Evolutionary conservation across 2,888 invertebrate genomes (phyloP).

Genomic region (Mermis nigrescens): DNA sequence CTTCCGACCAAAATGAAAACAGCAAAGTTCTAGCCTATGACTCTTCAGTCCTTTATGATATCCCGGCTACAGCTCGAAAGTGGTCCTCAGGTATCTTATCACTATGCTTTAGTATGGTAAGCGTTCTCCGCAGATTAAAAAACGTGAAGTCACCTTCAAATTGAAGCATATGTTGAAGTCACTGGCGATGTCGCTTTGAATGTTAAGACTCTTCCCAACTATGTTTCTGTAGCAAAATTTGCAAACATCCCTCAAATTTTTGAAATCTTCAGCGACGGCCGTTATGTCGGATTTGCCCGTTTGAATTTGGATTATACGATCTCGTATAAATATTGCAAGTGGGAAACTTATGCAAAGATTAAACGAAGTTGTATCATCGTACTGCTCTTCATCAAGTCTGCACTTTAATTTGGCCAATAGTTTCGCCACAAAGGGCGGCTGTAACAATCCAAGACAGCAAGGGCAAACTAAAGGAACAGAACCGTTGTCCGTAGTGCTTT

Average conservation of each 20-base stretch:
- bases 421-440: not conserved
- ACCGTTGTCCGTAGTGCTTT: too few relatives aligned
- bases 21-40: too few relatives aligned
- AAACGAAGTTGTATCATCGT: not conserved
- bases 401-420: not conserved
- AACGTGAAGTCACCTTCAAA: not conserved
- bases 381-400: not conserved
- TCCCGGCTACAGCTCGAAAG: not conserved
- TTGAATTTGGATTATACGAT: not conserved
- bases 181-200: not conserved
- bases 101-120: too few relatives aligned
- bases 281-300: not conserved
- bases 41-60: not conserved
- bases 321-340: not conserved
- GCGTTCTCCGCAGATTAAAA: too few relatives aligned
- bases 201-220: not conserved
- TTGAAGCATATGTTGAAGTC: not conserved
- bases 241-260: not conserved
- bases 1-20: not conserved
- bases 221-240: not conserved
- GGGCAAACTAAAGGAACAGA: not conserved
- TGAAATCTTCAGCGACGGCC: not conserved
- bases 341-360: constrained; percentile 1
- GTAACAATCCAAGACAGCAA: not conserved
- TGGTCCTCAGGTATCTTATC: too few relatives aligned